Percentiles rank a stretch among this genome's conserved stretches.
phyloP scores from a whole-genome alignment of 2,113 vertebrate species.

The Condylura cristata region DNA sequence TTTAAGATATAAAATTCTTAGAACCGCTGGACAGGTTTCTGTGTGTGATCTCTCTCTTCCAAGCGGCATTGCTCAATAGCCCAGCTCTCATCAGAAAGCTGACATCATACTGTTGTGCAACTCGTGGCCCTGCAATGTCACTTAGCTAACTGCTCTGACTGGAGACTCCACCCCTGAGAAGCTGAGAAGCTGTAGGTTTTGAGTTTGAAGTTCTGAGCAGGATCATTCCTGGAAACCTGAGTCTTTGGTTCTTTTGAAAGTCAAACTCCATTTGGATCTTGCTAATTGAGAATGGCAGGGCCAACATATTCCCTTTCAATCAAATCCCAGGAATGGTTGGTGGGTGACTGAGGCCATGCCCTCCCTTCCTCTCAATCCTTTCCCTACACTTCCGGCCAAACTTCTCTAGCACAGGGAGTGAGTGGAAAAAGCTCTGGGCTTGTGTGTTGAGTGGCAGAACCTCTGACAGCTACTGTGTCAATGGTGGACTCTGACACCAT shows the following conservation, averaged over 20 bases:
- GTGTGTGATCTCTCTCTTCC: slow-evolving; percentile 81
- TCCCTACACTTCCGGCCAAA: neutral
- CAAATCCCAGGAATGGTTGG: slow-evolving; percentile 62
- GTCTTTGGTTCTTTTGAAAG: slow-evolving; percentile 51
- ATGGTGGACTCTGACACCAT: neutral
- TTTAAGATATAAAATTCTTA: slow-evolving; percentile 87
- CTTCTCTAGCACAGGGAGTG: neutral
- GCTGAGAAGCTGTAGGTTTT: slow-evolving; percentile 66
- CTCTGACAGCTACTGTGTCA: neutral
- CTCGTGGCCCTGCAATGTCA: slow-evolving; percentile 76
- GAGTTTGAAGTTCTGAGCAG: slow-evolving; percentile 66
- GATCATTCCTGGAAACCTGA: slow-evolving; percentile 77
- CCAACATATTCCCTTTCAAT: slow-evolving; percentile 71
- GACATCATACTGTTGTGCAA: slow-evolving; percentile 86
- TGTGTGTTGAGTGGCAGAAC: neutral
- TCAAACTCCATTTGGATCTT: slow-evolving; percentile 75
- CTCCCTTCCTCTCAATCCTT: neutral
- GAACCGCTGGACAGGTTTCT: slow-evolving; percentile 85
- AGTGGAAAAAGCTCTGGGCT: neutral
- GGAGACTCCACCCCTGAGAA: slow-evolving; percentile 70
- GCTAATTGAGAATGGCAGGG: slow-evolving; percentile 68
- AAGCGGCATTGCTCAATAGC: slow-evolving; percentile 86
- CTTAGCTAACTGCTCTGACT: slow-evolving; percentile 73
- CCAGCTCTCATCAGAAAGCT: slow-evolving; percentile 78
- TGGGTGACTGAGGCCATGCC: slow-evolving; percentile 50